Conservation (phyloP, 2,797 vertebrate genomes). For the Caiman crocodilus region DNA sequence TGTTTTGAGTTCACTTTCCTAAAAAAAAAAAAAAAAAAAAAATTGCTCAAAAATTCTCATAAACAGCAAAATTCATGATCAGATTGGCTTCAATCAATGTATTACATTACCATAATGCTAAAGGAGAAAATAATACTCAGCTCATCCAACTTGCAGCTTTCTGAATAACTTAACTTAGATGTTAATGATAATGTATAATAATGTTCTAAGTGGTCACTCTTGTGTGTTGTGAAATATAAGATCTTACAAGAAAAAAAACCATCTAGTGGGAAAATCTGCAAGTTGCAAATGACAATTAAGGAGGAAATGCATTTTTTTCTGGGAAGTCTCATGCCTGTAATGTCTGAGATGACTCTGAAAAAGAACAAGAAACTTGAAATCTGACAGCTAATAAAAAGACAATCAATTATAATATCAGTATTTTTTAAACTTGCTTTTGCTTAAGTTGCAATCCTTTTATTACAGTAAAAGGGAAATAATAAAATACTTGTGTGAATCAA, state of each 20-base stretch:
- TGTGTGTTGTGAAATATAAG: constrained; percentile 62
- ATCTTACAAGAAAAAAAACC: constrained; percentile 65
- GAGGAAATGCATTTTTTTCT: constrained; percentile 67
- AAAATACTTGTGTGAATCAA: constrained; percentile 73
- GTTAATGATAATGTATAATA: constrained; percentile 33
- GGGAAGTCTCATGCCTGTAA: constrained; percentile 70
- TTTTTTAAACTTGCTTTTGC: constrained; percentile 47
- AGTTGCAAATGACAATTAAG: constrained; percentile 76
- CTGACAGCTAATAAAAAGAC: constrained; percentile 73
- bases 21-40: not conserved
- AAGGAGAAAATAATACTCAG: constrained; percentile 60
- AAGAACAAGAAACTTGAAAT: constrained; percentile 65
- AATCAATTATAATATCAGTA: constrained; percentile 66
- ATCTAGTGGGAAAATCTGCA: constrained; percentile 74
- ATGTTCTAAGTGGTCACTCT: constrained; percentile 70
- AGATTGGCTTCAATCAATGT: constrained; percentile 71
- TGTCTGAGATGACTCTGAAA: constrained; percentile 70
- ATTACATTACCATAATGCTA: constrained; percentile 58
- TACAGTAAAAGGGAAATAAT: constrained; percentile 73
- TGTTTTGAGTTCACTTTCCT: not conserved
- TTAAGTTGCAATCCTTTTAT: constrained; percentile 66
- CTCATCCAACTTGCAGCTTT: constrained; percentile 54
- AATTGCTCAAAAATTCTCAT: not conserved
- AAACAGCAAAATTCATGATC: constrained; percentile 37
- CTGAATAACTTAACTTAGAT: constrained; percentile 65